Base-by-base conservation (phyloP, 2,113 vertebrate genomes). In the Cryptomyrus ogoouensis region DNA sequence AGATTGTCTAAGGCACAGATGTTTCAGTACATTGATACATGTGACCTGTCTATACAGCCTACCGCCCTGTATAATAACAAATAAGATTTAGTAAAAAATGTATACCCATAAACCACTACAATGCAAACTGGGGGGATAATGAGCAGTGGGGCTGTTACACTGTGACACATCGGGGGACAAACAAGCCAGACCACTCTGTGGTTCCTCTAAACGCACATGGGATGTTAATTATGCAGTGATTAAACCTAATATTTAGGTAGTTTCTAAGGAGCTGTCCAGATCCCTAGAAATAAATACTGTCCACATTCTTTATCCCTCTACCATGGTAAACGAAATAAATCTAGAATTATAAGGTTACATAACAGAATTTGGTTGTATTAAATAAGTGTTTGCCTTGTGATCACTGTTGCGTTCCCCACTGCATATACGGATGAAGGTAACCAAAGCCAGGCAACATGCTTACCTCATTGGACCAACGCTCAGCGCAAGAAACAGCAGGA, bases 381-480 rank as follows among this genome's bases (percentile, higher is more conserved):
- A n/a, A n/a, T n/a, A 7, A n/a, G 58, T 80, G 27, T 39, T 10
- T 44, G 39, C 19, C 24, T 42, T 21, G 77, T 13, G 77, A 83
- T 58, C 62, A 66, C n/a, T 66, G 62, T 27, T 66, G 62, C 9
- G 0, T 66, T 66, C 62, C 62, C 62, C 62, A 27, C 2, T 66
- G n/a, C n/a, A 66, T 3, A 66, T 66, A 77, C 5, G 5, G 15
- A 39, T 39, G 70, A 39, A 39, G 31, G 70, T 77, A 17, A 39
- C 70, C 70, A 15, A 39, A 77, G 31, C 3, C 31, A 74, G 70
- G 31, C 70, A 39, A 19, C 4, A 15, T 74, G 1, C 95, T 97
- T 94, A 99, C 98, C 96, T 97, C 91, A 96, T 80, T 6, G 97
- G 96, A 88, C 96, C 96, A 17, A 96, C 95, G 88, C 97, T 99